phyloP scores from a whole-genome alignment of 2,888 invertebrate species.

The Megamerina dolium region DNA sequence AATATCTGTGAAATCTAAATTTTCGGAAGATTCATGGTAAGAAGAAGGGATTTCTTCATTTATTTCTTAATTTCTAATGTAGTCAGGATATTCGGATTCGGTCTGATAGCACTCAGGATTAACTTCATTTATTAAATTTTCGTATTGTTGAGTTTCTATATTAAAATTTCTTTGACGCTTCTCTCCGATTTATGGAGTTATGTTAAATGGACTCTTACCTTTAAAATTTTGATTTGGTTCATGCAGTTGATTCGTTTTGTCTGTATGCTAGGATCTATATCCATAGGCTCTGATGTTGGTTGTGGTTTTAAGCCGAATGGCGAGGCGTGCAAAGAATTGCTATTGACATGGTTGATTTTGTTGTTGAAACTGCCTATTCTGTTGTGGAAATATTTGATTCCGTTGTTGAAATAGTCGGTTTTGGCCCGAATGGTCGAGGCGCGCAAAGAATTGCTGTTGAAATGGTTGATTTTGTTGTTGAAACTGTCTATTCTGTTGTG shows the following conservation, averaged over 20 bases:
- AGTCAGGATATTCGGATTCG: neutral
- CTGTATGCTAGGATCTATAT: neutral
- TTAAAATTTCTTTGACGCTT: no score
- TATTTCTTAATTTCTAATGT: neutral
- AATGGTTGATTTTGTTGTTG: neutral
- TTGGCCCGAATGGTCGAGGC: neutral
- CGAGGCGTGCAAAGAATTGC: no score
- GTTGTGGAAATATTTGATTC: no score
- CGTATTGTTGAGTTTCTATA: neutral
- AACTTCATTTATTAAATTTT: neutral
- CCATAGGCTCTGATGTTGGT: conserved; percentile 5
- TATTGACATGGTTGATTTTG: neutral
- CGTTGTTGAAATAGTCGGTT: no score
- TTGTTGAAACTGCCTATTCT: neutral
- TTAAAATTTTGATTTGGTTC: no score
- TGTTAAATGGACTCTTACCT: no score
- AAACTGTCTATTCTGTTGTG: neutral
- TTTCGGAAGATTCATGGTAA: no score
- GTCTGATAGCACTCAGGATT: neutral
- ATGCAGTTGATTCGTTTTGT: neutral
- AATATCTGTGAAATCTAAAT: neutral
- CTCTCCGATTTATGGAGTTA: no score
- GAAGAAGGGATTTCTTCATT: neutral
- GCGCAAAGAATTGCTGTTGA: no score
- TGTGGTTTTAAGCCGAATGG: neutral